A percentile compares a stretch with the other conserved stretches of the same genome.
Evolutionary conservation across 1,140 invertebrate genomes (phyloP).

Genomic region (Homarus americanus): DNA sequence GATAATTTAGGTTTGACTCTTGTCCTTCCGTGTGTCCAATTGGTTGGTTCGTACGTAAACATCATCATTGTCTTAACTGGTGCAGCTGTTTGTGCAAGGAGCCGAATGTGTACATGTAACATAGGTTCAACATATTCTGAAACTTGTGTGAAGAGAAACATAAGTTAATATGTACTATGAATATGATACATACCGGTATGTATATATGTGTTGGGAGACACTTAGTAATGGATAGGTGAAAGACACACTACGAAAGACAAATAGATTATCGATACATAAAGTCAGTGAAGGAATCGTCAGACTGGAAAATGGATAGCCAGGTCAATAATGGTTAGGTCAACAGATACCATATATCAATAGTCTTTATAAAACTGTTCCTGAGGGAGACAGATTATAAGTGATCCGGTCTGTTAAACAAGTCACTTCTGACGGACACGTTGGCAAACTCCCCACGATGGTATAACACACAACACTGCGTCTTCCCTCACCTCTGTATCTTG

Average conservation of each 20-base stretch:
- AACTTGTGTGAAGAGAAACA: no score
- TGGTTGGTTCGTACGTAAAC: no score
- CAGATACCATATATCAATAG: background rate
- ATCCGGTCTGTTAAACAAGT: background rate
- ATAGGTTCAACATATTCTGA: no score
- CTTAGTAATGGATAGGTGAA: background rate
- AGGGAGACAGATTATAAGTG: background rate
- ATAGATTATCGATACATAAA: background rate
- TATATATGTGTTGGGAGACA: no score
- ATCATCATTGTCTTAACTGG: no score
- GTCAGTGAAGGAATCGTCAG: background rate
- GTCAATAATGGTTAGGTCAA: background rate
- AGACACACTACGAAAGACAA: background rate
- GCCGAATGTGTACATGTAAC: no score
- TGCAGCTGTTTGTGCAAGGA: no score
- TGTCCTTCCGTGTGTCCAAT: no score
- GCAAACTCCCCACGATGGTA: background rate
- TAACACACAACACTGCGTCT: constrained; percentile 31
- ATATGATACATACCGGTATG: no score
- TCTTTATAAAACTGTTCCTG: background rate
- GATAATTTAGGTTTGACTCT: no score
- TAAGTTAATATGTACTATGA: no score
- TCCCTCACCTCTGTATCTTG: constrained; percentile 44
- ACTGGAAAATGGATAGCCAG: background rate
- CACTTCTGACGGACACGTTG: background rate